Base-by-base conservation (phyloP, 2,888 invertebrate genomes). In the Lochmaea crataegi region DNA sequence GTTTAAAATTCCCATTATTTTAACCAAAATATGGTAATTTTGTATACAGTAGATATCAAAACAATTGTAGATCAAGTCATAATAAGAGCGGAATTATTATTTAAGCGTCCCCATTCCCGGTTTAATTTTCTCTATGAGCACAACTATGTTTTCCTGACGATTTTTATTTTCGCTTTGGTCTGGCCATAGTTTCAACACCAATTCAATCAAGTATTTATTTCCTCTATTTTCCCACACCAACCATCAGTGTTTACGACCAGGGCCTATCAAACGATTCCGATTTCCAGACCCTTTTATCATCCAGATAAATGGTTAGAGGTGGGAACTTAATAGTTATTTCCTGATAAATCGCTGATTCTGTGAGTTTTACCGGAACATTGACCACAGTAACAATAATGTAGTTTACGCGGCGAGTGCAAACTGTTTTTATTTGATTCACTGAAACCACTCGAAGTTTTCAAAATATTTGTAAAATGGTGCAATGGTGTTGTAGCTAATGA, bases 161-260 rank as follows among this genome's bases (percentile, higher is more conserved):
- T 32, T 42, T 63, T 18, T 63, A 12, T 63, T 63, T 42, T 63
- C 42, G 61, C 2, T 60, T 16, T 68, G 45, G 60, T 61, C 60
- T 18, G 38, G n/a, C 32, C 26, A 51, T 41, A 60, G 60, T 18
- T 68, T 58, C 51, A 68, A 68, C 68, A 61, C 68, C 68, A 61
- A 68, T 68, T 68, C 68, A 68, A 68, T 68, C 61, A 68, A 68
- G 68, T 68, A 68, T 68, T 68, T 68, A 68, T 68, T 67, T 67
- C 58, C 67, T 67, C 67, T 32, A 58, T 67, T 68, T 68, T 68
- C 60, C 68, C 68, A 68, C 60, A 68, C 68, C 51, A 45, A 60
- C 48, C 68, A 38, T 45, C 26, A 58, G 48, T 58, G 58, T 48
- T 45, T 38, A 14, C 68, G 56, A 68, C 26, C 45, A 67, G 45